These are phyloP conservation scores for Orthonevra nobilis DNA, from an alignment of 2,888 invertebrate genomes.

Conservation along the genomic window DNA sequence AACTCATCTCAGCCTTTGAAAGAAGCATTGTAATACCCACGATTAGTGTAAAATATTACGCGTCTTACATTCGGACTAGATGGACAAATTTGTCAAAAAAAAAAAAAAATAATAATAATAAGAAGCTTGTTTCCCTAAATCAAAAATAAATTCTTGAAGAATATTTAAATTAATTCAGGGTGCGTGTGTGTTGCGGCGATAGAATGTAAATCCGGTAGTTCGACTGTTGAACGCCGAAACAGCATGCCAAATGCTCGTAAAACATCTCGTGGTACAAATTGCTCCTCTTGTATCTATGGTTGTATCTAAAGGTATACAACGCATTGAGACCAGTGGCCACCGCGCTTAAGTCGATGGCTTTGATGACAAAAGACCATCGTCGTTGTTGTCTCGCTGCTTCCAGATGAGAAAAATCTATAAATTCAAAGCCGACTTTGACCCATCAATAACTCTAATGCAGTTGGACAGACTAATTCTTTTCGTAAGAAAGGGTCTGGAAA, in stretches of 20 bases:
- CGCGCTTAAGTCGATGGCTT: constrained; percentile 43
- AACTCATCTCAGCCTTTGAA: constrained; percentile 6
- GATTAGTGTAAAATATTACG: constrained; percentile 51
- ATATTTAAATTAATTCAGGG: constrained; percentile 57
- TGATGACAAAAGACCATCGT: constrained; percentile 47
- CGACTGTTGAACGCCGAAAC: constrained; percentile 26
- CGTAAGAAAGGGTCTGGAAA: constrained; percentile 30
- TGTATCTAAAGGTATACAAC: constrained; percentile 16
- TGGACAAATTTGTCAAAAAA: constrained; percentile 43
- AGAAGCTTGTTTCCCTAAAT: constrained; percentile 67
- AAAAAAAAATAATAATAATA: constrained; percentile 61
- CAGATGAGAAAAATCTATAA: constrained; percentile 14
- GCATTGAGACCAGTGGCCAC: constrained; percentile 40
- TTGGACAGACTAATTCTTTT: constrained; percentile 43
- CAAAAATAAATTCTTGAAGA: constrained; percentile 42
- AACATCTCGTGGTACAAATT: constrained; percentile 64
- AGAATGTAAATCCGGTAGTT: constrained; percentile 59
- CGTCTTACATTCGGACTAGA: constrained; percentile 29
- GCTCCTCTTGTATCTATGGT: constrained; percentile 37
- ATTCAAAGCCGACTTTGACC: constrained; percentile 56
- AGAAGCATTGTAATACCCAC: constrained; percentile 27
- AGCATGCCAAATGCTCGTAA: constrained; percentile 59
- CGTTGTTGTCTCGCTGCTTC: constrained; percentile 20
- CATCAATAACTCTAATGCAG: constrained; percentile 67
- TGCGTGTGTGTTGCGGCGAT: not conserved